Evolutionary conservation across 2,888 invertebrate genomes (phyloP).

Genomic region (Luperina testacea): DNA sequence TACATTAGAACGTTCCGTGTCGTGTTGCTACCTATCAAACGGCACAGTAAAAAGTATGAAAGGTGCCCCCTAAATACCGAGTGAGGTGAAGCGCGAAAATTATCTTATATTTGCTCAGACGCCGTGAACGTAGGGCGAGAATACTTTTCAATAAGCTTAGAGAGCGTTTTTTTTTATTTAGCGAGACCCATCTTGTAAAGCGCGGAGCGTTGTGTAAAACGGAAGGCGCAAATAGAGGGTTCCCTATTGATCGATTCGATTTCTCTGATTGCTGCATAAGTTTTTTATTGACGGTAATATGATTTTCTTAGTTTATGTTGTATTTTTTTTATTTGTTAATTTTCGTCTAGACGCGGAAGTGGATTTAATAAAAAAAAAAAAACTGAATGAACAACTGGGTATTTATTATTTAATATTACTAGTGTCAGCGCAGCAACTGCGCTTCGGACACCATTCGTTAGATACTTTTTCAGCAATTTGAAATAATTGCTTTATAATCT

Average conservation of each 20-base stretch:
- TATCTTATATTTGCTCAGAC: conserved; percentile 90
- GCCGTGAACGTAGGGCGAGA: conserved; percentile 89
- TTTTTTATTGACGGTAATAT: conserved; percentile 63
- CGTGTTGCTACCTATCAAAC: conserved; percentile 81
- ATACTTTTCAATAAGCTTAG: conserved; percentile 90
- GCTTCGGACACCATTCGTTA: background rate
- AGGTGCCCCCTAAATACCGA: conserved; percentile 90
- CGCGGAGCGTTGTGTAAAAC: conserved; percentile 79
- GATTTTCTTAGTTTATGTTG: conserved; percentile 24
- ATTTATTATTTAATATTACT: background rate
- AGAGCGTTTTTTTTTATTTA: conserved; percentile 87
- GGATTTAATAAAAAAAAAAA: background rate
- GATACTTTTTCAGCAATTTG: background rate
- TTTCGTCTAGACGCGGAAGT: background rate
- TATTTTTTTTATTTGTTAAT: background rate
- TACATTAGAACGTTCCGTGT: conserved; percentile 81
- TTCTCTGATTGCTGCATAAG: conserved; percentile 73
- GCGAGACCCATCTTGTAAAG: conserved; percentile 84
- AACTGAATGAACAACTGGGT: too few species aligned
- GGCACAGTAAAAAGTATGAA: conserved; percentile 88
- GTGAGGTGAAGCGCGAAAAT: conserved; percentile 90
- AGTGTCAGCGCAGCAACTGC: background rate
- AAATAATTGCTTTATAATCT: background rate
- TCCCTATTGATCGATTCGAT: conserved; percentile 81
- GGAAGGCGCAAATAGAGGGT: conserved; percentile 86